phyloP scores from a whole-genome alignment of 2,797 vertebrate species.

The Spinus pinus region DNA sequence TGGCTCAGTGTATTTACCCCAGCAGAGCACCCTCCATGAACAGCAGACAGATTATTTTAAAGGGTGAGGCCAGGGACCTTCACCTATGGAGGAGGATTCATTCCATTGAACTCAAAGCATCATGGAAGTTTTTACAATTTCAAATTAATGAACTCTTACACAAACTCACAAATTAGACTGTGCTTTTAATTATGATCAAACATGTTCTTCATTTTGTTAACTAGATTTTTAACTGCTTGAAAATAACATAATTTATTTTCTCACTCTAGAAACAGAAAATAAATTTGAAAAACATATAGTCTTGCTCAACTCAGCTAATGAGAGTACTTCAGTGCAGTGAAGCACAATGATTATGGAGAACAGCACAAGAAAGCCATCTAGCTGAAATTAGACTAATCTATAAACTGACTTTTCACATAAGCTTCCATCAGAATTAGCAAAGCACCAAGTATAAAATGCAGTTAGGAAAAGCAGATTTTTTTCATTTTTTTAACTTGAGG shows the following conservation, averaged over 20 bases:
- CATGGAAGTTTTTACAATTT: neutral
- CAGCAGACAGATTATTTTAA: neutral
- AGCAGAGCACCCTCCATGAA: neutral
- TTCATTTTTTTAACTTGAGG: neutral
- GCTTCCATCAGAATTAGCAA: neutral
- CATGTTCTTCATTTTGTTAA: conserved; percentile 20
- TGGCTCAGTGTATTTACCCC: neutral
- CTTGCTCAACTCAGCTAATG: neutral
- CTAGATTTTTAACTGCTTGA: conserved; percentile 14
- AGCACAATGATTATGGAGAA: conserved; percentile 14
- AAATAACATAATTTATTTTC: neutral
- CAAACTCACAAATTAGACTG: neutral
- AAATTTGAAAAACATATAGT: conserved; percentile 3
- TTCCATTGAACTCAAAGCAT: neutral
- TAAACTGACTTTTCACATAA: neutral
- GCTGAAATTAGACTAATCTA: conserved; percentile 26
- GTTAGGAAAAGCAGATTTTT: neutral
- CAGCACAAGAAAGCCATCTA: neutral
- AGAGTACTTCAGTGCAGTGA: neutral
- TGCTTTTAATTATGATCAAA: conserved; percentile 35
- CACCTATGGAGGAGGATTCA: neutral
- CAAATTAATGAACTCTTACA: neutral
- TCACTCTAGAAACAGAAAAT: conserved; percentile 1
- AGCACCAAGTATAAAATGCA: neutral
- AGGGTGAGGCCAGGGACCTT: neutral